These are phyloP conservation scores for Mythimna impura DNA, from an alignment of 2,888 invertebrate genomes.

Conservation along the genomic window DNA sequence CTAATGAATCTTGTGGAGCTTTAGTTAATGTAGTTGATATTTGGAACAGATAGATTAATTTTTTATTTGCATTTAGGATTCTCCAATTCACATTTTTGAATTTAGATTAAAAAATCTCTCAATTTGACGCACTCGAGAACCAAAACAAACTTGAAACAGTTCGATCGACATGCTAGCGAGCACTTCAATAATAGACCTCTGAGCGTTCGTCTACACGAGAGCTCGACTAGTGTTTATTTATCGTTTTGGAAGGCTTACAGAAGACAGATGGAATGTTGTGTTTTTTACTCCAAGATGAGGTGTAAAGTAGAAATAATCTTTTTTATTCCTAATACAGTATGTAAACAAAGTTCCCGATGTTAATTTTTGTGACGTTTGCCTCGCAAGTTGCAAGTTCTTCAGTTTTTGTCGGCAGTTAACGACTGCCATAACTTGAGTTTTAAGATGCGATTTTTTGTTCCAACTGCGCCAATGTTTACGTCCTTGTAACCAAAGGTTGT, in stretches of 20 bases:
- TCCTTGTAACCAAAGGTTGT: constrained; percentile 41
- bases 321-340: constrained; percentile 78
- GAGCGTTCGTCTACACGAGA: constrained; percentile 81
- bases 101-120: constrained; percentile 31
- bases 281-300: constrained; percentile 85
- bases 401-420: constrained; percentile 61
- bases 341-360: constrained; percentile 77
- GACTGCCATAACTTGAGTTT: constrained; percentile 53
- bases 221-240: constrained; percentile 88
- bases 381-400: constrained; percentile 35
- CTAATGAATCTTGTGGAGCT: neutral
- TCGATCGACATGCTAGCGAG: constrained; percentile 71
- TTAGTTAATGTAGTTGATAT: neutral
- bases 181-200: constrained; percentile 72
- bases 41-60: neutral
- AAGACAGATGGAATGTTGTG: constrained; percentile 89
- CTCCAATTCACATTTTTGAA: neutral
- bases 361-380: constrained; percentile 72
- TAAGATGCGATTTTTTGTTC: constrained; percentile 53
- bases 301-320: constrained; percentile 83
- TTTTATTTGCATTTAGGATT: neutral
- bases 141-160: constrained; percentile 63
- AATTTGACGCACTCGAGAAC: constrained; percentile 50
- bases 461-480: constrained; percentile 21
- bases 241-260: constrained; percentile 89